Evolutionary conservation across 1,140 invertebrate species (phyloP).

Genomic region (Philaenus spumarius): DNA sequence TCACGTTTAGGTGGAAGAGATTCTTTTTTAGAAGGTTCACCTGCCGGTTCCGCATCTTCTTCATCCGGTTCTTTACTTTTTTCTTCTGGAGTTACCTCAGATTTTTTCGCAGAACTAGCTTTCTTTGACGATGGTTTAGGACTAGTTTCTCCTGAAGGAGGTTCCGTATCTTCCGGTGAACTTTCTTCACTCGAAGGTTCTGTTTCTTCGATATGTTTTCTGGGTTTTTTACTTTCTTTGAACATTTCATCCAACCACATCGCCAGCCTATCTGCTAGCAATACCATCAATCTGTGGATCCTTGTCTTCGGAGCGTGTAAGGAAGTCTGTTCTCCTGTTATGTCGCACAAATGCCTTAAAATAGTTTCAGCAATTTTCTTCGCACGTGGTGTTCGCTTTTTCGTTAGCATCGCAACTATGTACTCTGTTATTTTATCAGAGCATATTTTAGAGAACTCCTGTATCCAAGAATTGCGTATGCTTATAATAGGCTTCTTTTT

Average conservation of each 20-base stretch:
- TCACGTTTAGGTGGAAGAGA: neutral
- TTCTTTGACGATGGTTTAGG: neutral
- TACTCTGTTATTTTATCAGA: conserved; percentile 19
- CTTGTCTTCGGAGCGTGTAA: conserved; percentile 18
- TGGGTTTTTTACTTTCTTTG: conserved; percentile 5
- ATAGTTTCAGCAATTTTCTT: conserved; percentile 17
- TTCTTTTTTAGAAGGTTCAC: neutral
- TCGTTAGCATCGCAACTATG: conserved; percentile 15
- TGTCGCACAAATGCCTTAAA: conserved; percentile 11
- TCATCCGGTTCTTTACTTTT: neutral
- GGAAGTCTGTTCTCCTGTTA: conserved; percentile 15
- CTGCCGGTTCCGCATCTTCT: neutral
- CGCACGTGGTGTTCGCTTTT: conserved; percentile 6
- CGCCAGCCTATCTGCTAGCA: conserved; percentile 13
- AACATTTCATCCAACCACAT: conserved; percentile 15
- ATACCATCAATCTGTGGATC: conserved; percentile 15
- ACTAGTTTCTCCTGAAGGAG: no score
- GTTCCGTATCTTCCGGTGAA: no score
- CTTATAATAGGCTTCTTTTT: conserved; percentile 7
- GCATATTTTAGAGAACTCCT: conserved; percentile 15
- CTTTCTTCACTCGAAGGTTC: no score
- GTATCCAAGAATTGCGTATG: conserved; percentile 16
- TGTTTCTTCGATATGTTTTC: neutral
- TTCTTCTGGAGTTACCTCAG: neutral
- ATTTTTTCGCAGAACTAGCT: neutral